A percentile compares a stretch with the other conserved stretches of the same genome.
phyloP scores from a whole-genome alignment of 2,113 vertebrate genomes.

The Reinhardtius hippoglossoides region DNA sequence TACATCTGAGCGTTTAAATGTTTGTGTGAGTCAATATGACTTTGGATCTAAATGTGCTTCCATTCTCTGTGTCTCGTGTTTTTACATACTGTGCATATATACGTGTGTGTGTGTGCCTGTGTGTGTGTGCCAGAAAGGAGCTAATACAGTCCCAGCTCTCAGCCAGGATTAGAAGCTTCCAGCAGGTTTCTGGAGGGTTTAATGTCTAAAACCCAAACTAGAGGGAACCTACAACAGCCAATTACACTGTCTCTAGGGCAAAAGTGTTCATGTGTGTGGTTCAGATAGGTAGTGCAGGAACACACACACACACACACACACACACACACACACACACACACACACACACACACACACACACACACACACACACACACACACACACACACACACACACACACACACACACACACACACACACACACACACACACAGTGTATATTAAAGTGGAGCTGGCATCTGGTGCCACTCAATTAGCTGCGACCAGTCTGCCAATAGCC shows the following conservation, averaged over 20 bases:
- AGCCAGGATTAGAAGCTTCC: constrained; percentile 70
- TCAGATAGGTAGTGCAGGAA: neutral
- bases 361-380: constrained; percentile 37
- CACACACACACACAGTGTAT: constrained; percentile 42
- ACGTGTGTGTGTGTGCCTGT: constrained; percentile 3
- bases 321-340: constrained; percentile 41
- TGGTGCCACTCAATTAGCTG: constrained; percentile 78
- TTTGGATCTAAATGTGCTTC: constrained; percentile 42
- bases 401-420: constrained; percentile 37
- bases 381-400: constrained; percentile 29
- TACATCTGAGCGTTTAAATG: constrained; percentile 21
- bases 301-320: constrained; percentile 39
- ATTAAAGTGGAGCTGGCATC: constrained; percentile 76
- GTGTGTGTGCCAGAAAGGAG: constrained; percentile 54
- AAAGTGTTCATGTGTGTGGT: constrained; percentile 25
- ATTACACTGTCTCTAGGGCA: constrained; percentile 76
- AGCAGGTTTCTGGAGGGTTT: constrained; percentile 74
- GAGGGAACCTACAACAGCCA: constrained; percentile 75
- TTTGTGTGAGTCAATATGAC: constrained; percentile 28
- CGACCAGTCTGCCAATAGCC: constrained; percentile 73
- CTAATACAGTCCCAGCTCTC: constrained; percentile 65
- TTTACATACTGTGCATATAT: constrained; percentile 9
- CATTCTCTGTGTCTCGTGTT: constrained; percentile 7
- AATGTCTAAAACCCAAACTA: constrained; percentile 73
- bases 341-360: constrained; percentile 30